Evolutionary conservation across 2,113 vertebrate species (phyloP), one percentile per base, ranked within the genome.

Genomic region (Rhynchomys soricoides): DNA sequence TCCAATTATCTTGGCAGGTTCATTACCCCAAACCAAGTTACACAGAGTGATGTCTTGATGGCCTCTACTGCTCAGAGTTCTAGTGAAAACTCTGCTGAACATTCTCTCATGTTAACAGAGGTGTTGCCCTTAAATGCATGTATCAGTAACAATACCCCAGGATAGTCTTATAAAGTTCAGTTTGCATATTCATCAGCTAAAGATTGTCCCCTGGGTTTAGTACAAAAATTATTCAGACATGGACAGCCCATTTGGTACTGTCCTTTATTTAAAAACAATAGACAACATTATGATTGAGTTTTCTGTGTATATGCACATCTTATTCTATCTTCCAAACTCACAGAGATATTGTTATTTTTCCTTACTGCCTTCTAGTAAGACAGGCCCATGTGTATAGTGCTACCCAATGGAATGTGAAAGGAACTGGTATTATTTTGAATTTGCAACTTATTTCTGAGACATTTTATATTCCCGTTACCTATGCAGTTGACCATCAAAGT

Each of bases 1-100:
- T 97, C 73, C 86, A 95, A 89, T 97, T 94, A 95, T 94, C 75
- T 83, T 83, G 40, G 43, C 21, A 93, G 22, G 43, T 62, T 86
- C 55, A 87, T 93, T 92, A 86, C n/a, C 78, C 48, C 68, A 94
- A 70, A 90, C 37, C 9, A 62, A 92, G 45, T n/a, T 62, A 55
- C 1, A 74, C 37, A 86, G 64, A 62, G 71, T 71, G 48, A 86
- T 86, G 86, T 82, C 92, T 97, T 89, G 9, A n/a, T 82, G 81
- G 15, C 45, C 16, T 92, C 59, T 11, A 59, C 45, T 75, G 31
- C 59, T 96, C 81, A 73, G 9, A 62, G 16, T 77, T 31, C 50
- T 26, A 31, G 29, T 50, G 52, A 86, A 50, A 37, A 71, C 40
- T 66, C n/a, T 90, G 66, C 3, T 92, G 52, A 93, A 91, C 94